These are phyloP conservation scores for Hydrochoerus hydrochaeris DNA, from an alignment of 2,113 vertebrate species.

Conservation along the genomic window DNA sequence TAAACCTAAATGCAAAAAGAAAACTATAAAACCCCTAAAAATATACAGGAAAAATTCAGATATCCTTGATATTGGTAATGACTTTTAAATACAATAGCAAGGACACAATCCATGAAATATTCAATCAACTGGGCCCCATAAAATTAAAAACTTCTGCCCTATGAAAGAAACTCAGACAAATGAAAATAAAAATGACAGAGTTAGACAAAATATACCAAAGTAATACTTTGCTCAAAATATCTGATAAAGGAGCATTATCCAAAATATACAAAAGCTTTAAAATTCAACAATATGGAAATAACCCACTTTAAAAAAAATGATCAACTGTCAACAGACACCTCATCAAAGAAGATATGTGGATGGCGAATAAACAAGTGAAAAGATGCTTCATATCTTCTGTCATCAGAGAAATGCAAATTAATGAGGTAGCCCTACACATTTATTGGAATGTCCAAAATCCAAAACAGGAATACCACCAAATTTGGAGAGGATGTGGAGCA, in stretches of 20 bases:
- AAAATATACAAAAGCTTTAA: constrained; percentile 40
- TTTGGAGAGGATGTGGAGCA: neutral
- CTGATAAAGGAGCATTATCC: neutral
- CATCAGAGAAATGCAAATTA: constrained; percentile 15
- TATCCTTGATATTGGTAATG: neutral
- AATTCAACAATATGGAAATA: constrained; percentile 11
- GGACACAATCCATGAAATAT: neutral
- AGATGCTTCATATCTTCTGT: neutral
- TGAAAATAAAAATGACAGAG: neutral
- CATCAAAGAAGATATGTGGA: neutral
- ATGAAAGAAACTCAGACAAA: neutral
- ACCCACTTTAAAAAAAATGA: neutral
- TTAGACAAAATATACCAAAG: constrained; percentile 30
- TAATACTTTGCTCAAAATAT: neutral
- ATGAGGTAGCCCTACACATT: neutral
- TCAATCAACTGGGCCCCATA: neutral
- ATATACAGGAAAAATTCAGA: neutral
- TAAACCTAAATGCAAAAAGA: neutral
- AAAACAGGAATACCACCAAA: neutral
- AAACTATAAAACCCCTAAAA: neutral
- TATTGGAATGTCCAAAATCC: neutral
- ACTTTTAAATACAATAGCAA: neutral
- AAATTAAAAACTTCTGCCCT: constrained; percentile 35
- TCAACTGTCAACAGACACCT: neutral
- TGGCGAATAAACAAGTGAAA: neutral